Base-by-base conservation (phyloP, 2,888 invertebrate species). In the Diadegma fenestrale region DNA sequence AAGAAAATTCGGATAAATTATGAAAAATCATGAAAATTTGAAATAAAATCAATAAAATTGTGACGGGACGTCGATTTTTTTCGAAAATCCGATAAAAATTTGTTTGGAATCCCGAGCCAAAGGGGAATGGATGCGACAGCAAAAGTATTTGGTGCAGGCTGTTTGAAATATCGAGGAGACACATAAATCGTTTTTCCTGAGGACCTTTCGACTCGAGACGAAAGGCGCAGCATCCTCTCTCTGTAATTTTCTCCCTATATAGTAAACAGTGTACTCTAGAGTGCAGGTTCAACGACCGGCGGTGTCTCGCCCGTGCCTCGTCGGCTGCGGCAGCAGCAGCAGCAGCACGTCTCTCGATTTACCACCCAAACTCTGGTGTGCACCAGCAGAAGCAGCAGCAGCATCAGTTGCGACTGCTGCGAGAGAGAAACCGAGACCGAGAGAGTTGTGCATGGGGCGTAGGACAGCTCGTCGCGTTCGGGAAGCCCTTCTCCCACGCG, bases 261-360 rank as follows among this genome's bases (percentile, higher is more conserved):
- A 69, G 73, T 75, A 79, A n/a, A 69, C 7, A 43, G 82, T 76
- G 63, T 33, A 33, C 33, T 33, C 76, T 82, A 80, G 68, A 80
- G 85, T 72, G 71, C 63, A 88, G 82, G 88, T 88, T 88, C 88
- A 88, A 88, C 83, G 88, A 88, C 88, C 88, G 86, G 85, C 88
- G 84, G 85, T 85, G 87, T 87, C 83, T 87, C 85, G 85, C 85
- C 82, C 87, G 82, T 85, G 83, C 72, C 78, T 86, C 86, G 80
- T 22, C 78, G 83, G 82, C 68, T 82, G 85, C 80, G 78, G 82
- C 84, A 75, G 84, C 87, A 78, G 85, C 78, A 71, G 69, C 80
- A 73, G 78, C 84, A 45, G 73, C 85, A 78, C 85, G 85, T 82
- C 76, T 85, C 82, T 85, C 85, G 82, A 85, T 85, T 85, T 82